A percentile compares a stretch with the other conserved stretches of the same genome.
Conservation (phyloP, 2,113 vertebrate species). For the Mugil cephalus region DNA sequence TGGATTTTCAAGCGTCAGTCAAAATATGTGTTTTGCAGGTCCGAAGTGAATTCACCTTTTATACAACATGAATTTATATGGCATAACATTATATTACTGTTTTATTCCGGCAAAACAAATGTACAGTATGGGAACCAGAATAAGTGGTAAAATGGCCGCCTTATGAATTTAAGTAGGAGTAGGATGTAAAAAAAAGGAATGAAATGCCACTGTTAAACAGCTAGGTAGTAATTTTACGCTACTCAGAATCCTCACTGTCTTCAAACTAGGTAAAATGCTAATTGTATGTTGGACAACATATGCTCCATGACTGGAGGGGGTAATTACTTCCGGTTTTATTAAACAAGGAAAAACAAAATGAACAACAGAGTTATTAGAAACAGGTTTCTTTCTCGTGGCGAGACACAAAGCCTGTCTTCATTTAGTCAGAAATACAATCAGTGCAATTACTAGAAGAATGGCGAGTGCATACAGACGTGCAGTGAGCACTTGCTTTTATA, state of each 20-base stretch:
- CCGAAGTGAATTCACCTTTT: too few relatives aligned
- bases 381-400: not conserved
- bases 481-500: constrained; percentile 34
- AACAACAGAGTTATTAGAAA: constrained; percentile 22
- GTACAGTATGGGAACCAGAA: too few relatives aligned
- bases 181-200: not conserved
- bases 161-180: not conserved
- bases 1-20: too few relatives aligned
- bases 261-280: not conserved
- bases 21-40: too few relatives aligned
- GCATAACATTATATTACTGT: too few relatives aligned
- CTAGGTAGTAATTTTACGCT: not conserved
- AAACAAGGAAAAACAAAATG: constrained; percentile 16
- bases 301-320: not conserved
- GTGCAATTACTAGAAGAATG: constrained; percentile 49
- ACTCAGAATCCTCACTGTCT: not conserved
- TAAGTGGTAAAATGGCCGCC: not conserved
- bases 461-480: constrained; percentile 19
- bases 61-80: too few relatives aligned
- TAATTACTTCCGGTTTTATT: constrained; percentile 42
- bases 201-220: constrained; percentile 4
- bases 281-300: not conserved
- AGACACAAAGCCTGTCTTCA: constrained; percentile 20
- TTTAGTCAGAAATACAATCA: constrained; percentile 46
- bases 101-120: too few relatives aligned